Percentiles rank a stretch among this genome's conserved stretches.
Conservation (phyloP, 2,888 invertebrate species). For the Halocaridina rubra region DNA sequence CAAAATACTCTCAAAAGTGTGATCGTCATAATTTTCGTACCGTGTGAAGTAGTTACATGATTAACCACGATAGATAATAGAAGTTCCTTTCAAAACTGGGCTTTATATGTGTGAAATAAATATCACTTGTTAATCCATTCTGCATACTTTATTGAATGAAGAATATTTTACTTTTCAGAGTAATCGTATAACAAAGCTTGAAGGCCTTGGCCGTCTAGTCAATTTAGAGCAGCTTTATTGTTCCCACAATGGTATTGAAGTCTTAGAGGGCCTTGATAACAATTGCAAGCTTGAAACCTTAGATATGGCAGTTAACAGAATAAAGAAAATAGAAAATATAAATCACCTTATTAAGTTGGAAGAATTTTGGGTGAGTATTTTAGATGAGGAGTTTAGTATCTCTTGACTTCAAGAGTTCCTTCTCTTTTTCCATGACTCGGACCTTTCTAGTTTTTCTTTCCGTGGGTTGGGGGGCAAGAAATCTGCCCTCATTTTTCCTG, state of each 20-base stretch:
- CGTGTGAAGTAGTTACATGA: too few relatives aligned
- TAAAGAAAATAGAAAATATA: conserved; percentile 83
- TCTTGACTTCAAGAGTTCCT: background rate
- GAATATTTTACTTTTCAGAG: conserved; percentile 71
- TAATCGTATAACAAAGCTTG: conserved; percentile 88
- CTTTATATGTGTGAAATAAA: too few relatives aligned
- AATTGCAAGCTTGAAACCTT: conserved; percentile 83
- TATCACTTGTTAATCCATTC: too few relatives aligned
- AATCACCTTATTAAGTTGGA: conserved; percentile 81
- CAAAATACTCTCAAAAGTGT: too few relatives aligned
- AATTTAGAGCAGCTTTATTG: conserved; percentile 89
- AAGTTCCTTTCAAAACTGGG: too few relatives aligned
- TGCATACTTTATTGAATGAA: too few relatives aligned
- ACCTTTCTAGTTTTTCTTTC: background rate
- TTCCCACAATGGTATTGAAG: conserved; percentile 90
- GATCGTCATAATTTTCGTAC: too few relatives aligned
- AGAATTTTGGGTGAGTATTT: conserved; percentile 89
- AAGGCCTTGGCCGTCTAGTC: conserved; percentile 80
- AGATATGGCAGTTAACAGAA: conserved; percentile 90
- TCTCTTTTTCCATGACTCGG: background rate
- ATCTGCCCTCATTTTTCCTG: too few relatives aligned
- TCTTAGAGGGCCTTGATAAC: conserved; percentile 80
- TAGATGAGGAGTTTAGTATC: background rate
- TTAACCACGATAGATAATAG: too few relatives aligned
- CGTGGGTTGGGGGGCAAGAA: too few relatives aligned